Evolutionary conservation across 64 coral and sea anemone genomes (phyloP), one percentile per base, ranked within the genome.

Genomic region (Stichodactyla mertensii): DNA sequence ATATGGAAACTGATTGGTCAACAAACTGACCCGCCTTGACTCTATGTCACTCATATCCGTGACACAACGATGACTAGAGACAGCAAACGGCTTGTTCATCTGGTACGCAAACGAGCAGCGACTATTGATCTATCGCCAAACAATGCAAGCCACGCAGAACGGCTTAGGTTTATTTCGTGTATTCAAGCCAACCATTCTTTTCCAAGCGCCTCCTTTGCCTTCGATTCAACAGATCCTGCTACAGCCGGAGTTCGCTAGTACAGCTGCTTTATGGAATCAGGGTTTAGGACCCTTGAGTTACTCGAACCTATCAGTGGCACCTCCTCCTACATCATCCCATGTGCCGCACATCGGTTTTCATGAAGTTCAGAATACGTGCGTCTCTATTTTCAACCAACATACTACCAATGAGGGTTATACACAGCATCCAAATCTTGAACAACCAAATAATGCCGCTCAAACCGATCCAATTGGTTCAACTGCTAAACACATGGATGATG

Each of bases 171-270:
- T 97, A 20, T 93, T 97, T 85, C 91, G 94, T 62, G 94, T 97
- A 19, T 97, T 97, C 77, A 97, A 97, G 60, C 94, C 94, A 82
- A 97, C 94, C 15, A 97, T 97, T 82, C 77, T 97, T 12, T 97
- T 97, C 77, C 94, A 97, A 74, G 94, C 94, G 60, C 94, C 94
- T 52, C 55, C 85, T 26, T 22, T 97, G 20, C 82, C 94, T 27
- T 84, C 88, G 15, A 81, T 93, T 26, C 94, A 87, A 84, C 91
- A 92, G 57, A 62, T 89, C 45, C 89, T 90, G 54, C 88, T 55
- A 6, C 77, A 87, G 15, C 55, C 87, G 0, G 94, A 97, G 58
- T 52, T 97, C 6, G 61, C 54, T 23, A 80, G 51, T 55, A 71
- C 91, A 59, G 20, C 91, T 16, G 64, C 84, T 62, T 57, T 93